Percentiles rank a stretch among this genome's conserved stretches.
Evolutionary conservation across 2,888 invertebrate genomes (phyloP).

Genomic region (Graphium colonna): DNA sequence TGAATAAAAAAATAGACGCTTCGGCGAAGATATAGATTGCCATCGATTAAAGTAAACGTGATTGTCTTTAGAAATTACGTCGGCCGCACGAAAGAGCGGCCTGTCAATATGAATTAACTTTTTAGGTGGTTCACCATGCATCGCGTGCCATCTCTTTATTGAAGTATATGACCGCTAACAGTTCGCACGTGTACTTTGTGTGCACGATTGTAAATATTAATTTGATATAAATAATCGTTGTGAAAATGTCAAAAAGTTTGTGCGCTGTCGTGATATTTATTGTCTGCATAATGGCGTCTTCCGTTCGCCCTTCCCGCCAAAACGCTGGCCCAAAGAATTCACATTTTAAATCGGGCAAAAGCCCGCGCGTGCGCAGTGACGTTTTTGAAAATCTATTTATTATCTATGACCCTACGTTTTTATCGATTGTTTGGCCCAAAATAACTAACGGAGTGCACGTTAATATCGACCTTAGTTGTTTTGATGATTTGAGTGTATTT

Average conservation of each 20-base stretch:
- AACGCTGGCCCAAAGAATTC: slow-evolving; percentile 37
- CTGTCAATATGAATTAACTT: slow-evolving; percentile 14
- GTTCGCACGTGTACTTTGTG: slow-evolving; percentile 14
- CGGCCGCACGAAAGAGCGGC: slow-evolving; percentile 9
- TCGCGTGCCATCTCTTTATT: slow-evolving; percentile 12
- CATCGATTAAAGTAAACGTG: slow-evolving; percentile 11
- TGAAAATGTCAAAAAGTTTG: slow-evolving; percentile 28
- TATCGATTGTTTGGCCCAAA: slow-evolving; percentile 70
- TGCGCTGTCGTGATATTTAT: slow-evolving; percentile 28
- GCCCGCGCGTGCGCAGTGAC: slow-evolving; percentile 43
- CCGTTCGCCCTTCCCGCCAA: slow-evolving; percentile 33
- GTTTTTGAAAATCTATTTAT: slow-evolving; percentile 62
- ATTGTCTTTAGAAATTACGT: slow-evolving; percentile 12
- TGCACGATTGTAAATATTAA: background rate
- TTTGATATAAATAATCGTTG: background rate
- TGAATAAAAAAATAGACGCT: background rate
- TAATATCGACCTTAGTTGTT: slow-evolving; percentile 59
- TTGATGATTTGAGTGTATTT: slow-evolving; percentile 62
- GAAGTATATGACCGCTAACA: slow-evolving; percentile 17
- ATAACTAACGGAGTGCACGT: slow-evolving; percentile 61
- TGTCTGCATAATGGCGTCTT: slow-evolving; percentile 31
- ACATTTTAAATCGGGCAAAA: slow-evolving; percentile 34
- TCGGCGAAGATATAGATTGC: background rate
- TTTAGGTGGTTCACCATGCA: slow-evolving; percentile 3
- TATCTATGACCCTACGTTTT: slow-evolving; percentile 65